Percentiles rank a stretch among this genome's conserved stretches.
phyloP scores from a whole-genome alignment of 1,140 invertebrate species.

The Saxidomus purpurata region DNA sequence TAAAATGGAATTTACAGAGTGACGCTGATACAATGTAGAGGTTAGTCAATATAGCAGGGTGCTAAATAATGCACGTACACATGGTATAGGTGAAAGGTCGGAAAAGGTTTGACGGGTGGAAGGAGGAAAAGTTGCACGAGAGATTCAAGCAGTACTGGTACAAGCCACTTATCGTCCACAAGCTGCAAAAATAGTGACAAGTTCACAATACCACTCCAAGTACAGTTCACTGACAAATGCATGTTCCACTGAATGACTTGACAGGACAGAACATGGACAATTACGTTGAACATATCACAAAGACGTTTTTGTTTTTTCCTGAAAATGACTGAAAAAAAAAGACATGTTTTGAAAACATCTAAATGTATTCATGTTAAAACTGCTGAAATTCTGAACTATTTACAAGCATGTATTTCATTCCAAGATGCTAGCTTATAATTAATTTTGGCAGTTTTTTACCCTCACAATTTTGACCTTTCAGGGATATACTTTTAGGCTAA shows the following conservation, averaged over 20 bases:
- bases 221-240: neutral
- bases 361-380: no score
- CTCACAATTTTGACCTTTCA: no score
- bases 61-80: slow-evolving; percentile 46
- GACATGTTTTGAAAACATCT: neutral
- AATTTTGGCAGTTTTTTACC: no score
- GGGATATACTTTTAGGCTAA: no score
- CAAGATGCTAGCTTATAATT: no score
- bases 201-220: neutral
- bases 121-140: neutral
- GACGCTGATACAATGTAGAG: slow-evolving; percentile 7
- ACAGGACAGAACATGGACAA: slow-evolving; percentile 28
- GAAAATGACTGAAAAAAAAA: neutral
- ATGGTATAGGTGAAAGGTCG: slow-evolving; percentile 30
- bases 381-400: no score
- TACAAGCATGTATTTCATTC: no score
- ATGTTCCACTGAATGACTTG: neutral
- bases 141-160: slow-evolving; percentile 6
- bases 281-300: slow-evolving; percentile 2
- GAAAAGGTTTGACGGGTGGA: neutral
- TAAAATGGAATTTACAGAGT: slow-evolving; percentile 1
- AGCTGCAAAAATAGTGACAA: slow-evolving; percentile 29
- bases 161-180: neutral
- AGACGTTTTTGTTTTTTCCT: neutral
- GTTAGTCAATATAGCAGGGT: slow-evolving; percentile 54